Evolutionary conservation across 2,113 vertebrate species (phyloP).

Genomic region (Rhagologus leucostigma): DNA sequence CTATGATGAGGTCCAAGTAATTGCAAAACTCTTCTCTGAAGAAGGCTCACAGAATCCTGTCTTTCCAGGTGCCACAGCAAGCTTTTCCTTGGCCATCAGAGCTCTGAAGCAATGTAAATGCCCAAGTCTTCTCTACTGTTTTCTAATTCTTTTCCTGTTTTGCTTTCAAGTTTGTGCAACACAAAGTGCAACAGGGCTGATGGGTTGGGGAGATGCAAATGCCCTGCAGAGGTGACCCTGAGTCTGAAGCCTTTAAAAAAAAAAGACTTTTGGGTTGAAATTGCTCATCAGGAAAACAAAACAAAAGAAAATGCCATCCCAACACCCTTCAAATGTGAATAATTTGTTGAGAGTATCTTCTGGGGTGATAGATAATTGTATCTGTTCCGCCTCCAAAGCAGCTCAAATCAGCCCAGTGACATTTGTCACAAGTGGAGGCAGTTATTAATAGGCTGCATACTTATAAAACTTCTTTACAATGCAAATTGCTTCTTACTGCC

Average conservation of each 20-base stretch:
- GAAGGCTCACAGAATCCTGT: neutral
- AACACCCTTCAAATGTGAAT: neutral
- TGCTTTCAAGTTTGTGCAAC: neutral
- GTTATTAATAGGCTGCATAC: constrained; percentile 47
- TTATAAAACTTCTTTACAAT: constrained; percentile 42
- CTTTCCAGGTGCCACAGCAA: neutral
- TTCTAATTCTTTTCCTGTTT: neutral
- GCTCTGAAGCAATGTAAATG: neutral
- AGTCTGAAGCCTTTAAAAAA: neutral
- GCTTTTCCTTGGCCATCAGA: neutral
- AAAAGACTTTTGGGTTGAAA: neutral
- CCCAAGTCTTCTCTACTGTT: neutral
- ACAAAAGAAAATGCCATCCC: neutral
- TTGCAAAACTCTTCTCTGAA: neutral
- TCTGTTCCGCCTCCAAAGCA: neutral
- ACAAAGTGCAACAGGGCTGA: neutral
- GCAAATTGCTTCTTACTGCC: constrained; percentile 17
- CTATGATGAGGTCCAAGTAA: neutral
- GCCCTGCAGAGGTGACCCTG: neutral
- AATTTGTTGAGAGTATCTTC: neutral
- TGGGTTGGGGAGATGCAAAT: neutral
- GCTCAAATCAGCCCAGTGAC: constrained; percentile 49
- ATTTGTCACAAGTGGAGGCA: constrained; percentile 33
- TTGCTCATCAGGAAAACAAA: neutral
- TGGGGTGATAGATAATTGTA: neutral